Conservation (phyloP, 1,140 invertebrate species). For the Bombus affinis region DNA sequence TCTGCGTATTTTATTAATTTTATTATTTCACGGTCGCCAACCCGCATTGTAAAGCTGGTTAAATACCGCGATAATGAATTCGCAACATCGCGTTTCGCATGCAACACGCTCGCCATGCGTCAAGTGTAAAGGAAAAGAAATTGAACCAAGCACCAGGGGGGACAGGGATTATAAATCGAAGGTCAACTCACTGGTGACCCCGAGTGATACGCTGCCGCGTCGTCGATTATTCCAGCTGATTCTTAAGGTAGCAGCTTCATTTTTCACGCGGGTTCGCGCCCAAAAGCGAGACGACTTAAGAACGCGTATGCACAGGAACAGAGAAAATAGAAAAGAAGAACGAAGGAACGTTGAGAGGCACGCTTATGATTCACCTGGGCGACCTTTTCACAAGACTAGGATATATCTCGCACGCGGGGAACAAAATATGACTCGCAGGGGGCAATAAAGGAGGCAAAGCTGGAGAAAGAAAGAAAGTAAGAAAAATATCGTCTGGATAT, state of each 20-base stretch:
- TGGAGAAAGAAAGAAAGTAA: constrained; percentile 43
- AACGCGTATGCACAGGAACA: background rate
- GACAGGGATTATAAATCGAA: constrained; percentile 56
- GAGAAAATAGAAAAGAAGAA: background rate
- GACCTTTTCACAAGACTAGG: background rate
- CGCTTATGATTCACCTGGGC: constrained; percentile 3
- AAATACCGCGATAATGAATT: constrained; percentile 6
- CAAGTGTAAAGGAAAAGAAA: constrained; percentile 38
- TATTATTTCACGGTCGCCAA: no score
- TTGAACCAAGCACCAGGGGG: constrained; percentile 22
- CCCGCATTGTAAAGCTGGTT: background rate
- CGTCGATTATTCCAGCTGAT: constrained; percentile 33
- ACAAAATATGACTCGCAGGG: background rate
- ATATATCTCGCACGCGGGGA: background rate
- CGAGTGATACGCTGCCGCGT: constrained; percentile 24
- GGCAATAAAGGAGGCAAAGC: no score
- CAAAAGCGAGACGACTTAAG: background rate
- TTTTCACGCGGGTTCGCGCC: constrained; percentile 26
- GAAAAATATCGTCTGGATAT: constrained; percentile 67
- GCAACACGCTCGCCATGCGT: background rate
- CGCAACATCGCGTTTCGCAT: background rate
- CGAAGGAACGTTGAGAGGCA: background rate
- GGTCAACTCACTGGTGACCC: constrained; percentile 38
- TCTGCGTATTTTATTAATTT: no score
- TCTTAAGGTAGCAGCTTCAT: constrained; percentile 45